A percentile compares a stretch with the other conserved stretches of the same genome.
Evolutionary conservation across 2,113 vertebrate species (phyloP).

Genomic region (Chiloscyllium plagiosum): DNA sequence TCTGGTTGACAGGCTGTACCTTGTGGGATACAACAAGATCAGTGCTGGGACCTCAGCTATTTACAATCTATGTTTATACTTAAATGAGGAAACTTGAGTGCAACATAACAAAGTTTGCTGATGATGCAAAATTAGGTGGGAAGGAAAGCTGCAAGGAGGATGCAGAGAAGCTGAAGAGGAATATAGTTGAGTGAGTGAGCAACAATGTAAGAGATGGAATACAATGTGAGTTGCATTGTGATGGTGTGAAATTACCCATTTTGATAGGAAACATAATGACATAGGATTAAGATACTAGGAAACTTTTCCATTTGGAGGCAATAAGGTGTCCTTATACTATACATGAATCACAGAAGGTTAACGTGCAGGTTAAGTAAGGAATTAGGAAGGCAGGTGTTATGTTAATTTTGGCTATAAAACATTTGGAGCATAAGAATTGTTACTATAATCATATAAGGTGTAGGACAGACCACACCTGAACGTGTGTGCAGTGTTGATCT

Average conservation of each 20-base stretch:
- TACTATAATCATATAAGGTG: no score
- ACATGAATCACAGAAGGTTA: background rate
- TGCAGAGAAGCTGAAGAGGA: background rate
- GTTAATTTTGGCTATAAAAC: background rate
- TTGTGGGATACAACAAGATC: background rate
- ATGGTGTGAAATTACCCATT: background rate
- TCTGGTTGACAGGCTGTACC: background rate
- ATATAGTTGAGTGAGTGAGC: background rate
- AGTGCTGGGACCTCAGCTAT: background rate
- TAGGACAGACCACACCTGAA: background rate
- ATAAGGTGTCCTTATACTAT: no score
- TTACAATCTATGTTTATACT: background rate
- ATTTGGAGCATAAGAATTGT: background rate
- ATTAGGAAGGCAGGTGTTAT: background rate
- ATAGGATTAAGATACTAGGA: background rate
- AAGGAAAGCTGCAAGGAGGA: background rate
- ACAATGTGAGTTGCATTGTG: background rate
- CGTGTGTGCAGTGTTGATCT: no score
- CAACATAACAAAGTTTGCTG: background rate
- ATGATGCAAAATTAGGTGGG: background rate
- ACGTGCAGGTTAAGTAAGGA: background rate
- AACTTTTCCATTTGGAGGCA: background rate
- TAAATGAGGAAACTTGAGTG: background rate
- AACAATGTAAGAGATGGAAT: background rate
- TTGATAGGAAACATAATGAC: background rate